Evolutionary conservation across 2,797 vertebrate species (phyloP).

Genomic region (Florisuga fusca): DNA sequence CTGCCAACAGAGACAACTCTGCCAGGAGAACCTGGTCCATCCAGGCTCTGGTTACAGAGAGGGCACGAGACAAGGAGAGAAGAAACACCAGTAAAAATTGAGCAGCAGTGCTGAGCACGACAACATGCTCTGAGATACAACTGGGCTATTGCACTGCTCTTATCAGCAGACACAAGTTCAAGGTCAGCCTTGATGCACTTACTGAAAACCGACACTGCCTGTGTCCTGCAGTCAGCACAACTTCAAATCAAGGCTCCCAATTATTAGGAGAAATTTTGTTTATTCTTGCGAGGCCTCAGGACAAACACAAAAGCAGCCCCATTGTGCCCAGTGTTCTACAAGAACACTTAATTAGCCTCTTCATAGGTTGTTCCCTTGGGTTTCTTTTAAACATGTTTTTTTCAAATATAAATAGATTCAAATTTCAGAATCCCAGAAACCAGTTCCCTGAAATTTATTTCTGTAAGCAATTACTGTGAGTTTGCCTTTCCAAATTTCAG

Average conservation of each 20-base stretch:
- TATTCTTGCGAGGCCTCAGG: background rate
- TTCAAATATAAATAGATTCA: constrained; percentile 30
- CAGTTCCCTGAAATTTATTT: background rate
- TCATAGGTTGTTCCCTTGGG: background rate
- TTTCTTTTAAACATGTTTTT: constrained; percentile 11
- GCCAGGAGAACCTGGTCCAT: background rate
- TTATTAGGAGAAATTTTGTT: constrained; percentile 45
- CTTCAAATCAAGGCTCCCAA: constrained; percentile 12
- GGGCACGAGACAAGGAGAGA: background rate
- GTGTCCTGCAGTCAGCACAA: background rate
- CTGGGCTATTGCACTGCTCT: background rate
- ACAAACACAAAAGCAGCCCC: constrained; percentile 22
- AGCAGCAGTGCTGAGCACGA: no score
- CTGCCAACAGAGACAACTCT: background rate
- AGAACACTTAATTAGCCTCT: constrained; percentile 7
- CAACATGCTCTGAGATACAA: rapidly evolving
- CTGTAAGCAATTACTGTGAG: rapidly evolving
- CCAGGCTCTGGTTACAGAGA: background rate
- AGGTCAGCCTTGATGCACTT: constrained; percentile 59
- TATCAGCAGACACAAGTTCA: constrained; percentile 48
- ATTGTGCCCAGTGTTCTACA: background rate
- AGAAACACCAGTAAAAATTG: no score
- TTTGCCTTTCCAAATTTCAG: background rate
- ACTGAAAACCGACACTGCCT: constrained; percentile 58
- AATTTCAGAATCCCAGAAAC: constrained; percentile 20